Base-by-base conservation (phyloP, 2,797 vertebrate species). In the Todus mexicanus region DNA sequence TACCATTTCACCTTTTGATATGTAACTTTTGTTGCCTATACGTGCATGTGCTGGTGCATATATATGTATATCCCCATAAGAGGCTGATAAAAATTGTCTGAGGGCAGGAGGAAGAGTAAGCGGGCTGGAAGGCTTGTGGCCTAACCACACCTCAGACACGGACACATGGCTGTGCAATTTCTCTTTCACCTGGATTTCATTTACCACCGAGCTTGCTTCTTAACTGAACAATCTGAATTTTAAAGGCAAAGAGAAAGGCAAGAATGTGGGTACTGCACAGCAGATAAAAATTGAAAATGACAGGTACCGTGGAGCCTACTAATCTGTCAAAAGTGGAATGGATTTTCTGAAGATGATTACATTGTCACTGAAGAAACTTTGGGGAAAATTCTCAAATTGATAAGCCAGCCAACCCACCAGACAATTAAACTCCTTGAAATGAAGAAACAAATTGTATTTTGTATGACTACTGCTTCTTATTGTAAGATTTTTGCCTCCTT, bases 31-130 rank as follows among this genome's bases (percentile, higher is more conserved):
- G 23, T 35, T 60, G 13, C 19, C 40, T 76, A 11, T 37, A 21
- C 5, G 27, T 1, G 0, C 8, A 15, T 20, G 7, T 42, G 12
- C 21, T 48, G 78, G 31, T 47, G 8, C 5, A 3, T 5, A 7
- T 20, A 7, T 16, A 4, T 4, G 5, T 7, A 9, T 15, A 4
- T 3, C 10, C 37, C 10, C 15, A 20, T 19, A 26, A 22, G 27
- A 89, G 14, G 31, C 35, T 20, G 27, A 4, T 76, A 54, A 31
- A 71, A 65, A 65, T 31, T 50, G 26, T 3, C 50, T 50, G 50
- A 59, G 17, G 63, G 13, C 53, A 85, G 57, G n/a, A 66, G 22
- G 31, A 84, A 29, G 43, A 43, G 20, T 19, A 60, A 51, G 12
- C 18, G 13, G 23, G 9, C n/a, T 65, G 37, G 42, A 72, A 50